Evolutionary conservation across 2,113 vertebrate species (phyloP).

Genomic region (Nicator chloris): DNA sequence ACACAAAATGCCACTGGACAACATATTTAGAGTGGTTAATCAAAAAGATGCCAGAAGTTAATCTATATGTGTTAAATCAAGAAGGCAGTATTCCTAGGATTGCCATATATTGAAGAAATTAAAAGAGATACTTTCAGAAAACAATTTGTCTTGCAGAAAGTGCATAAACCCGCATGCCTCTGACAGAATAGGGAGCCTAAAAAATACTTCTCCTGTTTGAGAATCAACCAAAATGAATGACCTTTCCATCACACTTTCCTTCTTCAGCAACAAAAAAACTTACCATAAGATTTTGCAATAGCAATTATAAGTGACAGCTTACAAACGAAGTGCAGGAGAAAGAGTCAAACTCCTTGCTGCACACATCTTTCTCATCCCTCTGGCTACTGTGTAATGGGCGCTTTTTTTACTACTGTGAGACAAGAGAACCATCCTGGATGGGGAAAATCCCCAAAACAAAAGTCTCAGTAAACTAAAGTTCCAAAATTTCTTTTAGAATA

Average conservation of each 20-base stretch:
- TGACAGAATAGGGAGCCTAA: not conserved
- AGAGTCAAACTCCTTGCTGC: not conserved
- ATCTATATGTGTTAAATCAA: not conserved
- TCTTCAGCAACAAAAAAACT: not conserved
- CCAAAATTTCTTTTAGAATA: no score
- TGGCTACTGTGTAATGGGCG: not conserved
- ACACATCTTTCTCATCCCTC: not conserved
- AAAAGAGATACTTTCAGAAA: not conserved
- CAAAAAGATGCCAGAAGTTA: not conserved
- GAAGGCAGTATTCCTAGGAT: not conserved
- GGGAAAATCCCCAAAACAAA: not conserved
- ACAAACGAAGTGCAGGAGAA: not conserved
- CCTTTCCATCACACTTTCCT: not conserved
- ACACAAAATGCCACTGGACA: not conserved
- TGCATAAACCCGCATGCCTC: not conserved
- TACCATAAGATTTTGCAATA: not conserved
- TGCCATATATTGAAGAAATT: not conserved
- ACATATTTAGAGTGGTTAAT: not conserved
- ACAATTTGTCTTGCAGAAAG: not conserved
- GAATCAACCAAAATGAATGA: not conserved
- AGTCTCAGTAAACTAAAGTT: not conserved
- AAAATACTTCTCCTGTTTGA: not conserved
- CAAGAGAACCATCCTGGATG: not conserved
- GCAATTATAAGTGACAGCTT: not conserved
- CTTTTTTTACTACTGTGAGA: not conserved